A percentile compares a stretch with the other conserved stretches of the same genome.
These are phyloP conservation scores for Urocyon cinereoargenteus DNA, from an alignment of 2,797 vertebrate genomes.

Conservation along the genomic window DNA sequence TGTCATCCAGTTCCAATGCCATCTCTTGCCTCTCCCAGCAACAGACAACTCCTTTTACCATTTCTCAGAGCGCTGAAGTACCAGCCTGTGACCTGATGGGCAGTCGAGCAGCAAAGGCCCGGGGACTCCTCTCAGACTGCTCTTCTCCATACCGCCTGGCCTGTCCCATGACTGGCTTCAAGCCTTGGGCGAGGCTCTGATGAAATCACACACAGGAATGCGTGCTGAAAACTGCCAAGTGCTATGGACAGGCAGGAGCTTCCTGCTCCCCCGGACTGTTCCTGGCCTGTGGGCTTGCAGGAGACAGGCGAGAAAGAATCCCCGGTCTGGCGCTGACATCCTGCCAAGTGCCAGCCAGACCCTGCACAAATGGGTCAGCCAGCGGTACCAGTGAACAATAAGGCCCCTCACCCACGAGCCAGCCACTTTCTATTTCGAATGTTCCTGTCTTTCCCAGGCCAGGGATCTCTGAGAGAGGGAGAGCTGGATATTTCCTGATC, in stretches of 20 bases:
- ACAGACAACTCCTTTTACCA: not conserved
- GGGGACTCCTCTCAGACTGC: not conserved
- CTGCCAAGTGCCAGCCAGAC: constrained; percentile 34
- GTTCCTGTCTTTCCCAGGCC: not conserved
- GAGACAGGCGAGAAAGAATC: not conserved
- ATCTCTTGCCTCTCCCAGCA: not conserved
- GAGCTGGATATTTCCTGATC: not conserved
- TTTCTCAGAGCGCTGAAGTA: not conserved
- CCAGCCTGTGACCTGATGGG: no score
- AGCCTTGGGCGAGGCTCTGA: constrained; percentile 2
- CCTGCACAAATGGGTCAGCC: not conserved
- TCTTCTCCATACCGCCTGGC: not conserved
- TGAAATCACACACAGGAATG: constrained; percentile 43
- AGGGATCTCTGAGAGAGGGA: not conserved
- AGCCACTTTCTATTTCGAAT: not conserved
- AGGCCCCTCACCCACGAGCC: not conserved
- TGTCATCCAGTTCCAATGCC: not conserved
- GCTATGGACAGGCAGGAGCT: not conserved
- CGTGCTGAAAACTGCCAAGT: not conserved
- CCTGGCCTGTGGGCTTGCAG: not conserved
- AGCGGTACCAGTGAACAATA: not conserved
- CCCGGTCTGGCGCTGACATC: not conserved
- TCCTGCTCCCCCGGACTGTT: not conserved
- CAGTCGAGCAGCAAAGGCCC: not conserved
- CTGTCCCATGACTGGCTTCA: not conserved